Evolutionary conservation across 2,888 invertebrate genomes (phyloP).

Genomic region (Sarcophaga rosellei): DNA sequence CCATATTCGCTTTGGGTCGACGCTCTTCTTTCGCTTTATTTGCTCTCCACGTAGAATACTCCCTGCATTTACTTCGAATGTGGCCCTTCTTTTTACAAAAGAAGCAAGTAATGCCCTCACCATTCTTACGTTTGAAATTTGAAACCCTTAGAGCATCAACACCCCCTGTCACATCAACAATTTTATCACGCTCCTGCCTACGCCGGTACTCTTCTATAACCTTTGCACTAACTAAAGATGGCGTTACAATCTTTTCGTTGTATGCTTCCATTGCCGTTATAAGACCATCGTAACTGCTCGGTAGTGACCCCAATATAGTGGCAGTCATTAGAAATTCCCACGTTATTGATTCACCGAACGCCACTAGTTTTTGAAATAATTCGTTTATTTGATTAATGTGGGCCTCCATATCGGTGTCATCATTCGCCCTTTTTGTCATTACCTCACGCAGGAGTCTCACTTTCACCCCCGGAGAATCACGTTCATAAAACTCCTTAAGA

Average conservation of each 20-base stretch:
- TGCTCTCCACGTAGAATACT: conserved; percentile 55
- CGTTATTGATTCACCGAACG: conserved; percentile 41
- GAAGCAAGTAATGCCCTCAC: conserved; percentile 51
- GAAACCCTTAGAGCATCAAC: conserved; percentile 6
- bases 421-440: conserved; percentile 55
- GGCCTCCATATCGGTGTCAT: conserved; percentile 55
- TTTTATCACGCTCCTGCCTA: conserved; percentile 20
- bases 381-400: conserved; percentile 60
- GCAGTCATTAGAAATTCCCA: conserved; percentile 53
- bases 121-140: conserved; percentile 26
- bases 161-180: background rate
- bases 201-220: conserved; percentile 60
- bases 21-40: conserved; percentile 32
- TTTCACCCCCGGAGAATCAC: conserved; percentile 54
- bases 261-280: conserved; percentile 36
- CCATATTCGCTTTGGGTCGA: conserved; percentile 36
- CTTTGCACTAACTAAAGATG: conserved; percentile 46
- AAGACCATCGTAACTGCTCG: conserved; percentile 62
- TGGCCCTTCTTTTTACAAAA: conserved; percentile 64
- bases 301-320: conserved; percentile 35
- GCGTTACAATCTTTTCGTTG: conserved; percentile 41
- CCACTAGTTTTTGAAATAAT: conserved; percentile 51
- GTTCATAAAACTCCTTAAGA: conserved; percentile 53
- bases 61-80: conserved; percentile 53
- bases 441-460: conserved; percentile 63